These are phyloP conservation scores for Crocidura indochinensis DNA, from an alignment of 2,797 vertebrate species.

Conservation along the genomic window DNA sequence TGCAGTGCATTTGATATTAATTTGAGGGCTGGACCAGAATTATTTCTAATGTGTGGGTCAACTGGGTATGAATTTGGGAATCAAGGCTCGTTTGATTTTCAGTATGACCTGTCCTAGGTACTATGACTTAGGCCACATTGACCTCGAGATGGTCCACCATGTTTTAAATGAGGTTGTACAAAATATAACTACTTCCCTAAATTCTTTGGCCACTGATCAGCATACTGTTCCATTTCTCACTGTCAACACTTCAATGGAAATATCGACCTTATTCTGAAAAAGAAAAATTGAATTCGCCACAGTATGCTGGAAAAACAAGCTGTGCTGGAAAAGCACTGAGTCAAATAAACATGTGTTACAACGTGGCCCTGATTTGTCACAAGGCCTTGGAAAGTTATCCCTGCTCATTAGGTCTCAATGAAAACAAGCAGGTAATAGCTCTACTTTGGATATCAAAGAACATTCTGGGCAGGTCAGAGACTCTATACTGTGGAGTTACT, in stretches of 20 bases:
- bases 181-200: conserved; percentile 39
- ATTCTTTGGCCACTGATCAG: conserved; percentile 37
- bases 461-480: no score
- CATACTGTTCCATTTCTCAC: conserved; percentile 15
- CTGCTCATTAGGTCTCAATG: not conserved
- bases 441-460: no score
- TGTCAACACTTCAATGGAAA: conserved; percentile 1
- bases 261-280: not conserved
- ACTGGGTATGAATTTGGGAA: no score
- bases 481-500: no score
- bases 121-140: not conserved
- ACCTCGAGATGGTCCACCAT: not conserved
- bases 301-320: not conserved
- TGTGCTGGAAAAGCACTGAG: not conserved
- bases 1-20: not conserved
- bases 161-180: not conserved
- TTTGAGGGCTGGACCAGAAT: not conserved
- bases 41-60: not conserved
- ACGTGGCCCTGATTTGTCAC: not conserved
- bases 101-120: not conserved
- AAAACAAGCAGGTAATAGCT: not conserved
- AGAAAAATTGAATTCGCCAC: not conserved
- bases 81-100: not conserved
- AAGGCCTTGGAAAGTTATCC: not conserved
- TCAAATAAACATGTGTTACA: not conserved